Percentiles rank a stretch among this genome's conserved stretches.
Evolutionary conservation across 1,140 invertebrate genomes (phyloP).

Genomic region (Lucilia sericata): DNA sequence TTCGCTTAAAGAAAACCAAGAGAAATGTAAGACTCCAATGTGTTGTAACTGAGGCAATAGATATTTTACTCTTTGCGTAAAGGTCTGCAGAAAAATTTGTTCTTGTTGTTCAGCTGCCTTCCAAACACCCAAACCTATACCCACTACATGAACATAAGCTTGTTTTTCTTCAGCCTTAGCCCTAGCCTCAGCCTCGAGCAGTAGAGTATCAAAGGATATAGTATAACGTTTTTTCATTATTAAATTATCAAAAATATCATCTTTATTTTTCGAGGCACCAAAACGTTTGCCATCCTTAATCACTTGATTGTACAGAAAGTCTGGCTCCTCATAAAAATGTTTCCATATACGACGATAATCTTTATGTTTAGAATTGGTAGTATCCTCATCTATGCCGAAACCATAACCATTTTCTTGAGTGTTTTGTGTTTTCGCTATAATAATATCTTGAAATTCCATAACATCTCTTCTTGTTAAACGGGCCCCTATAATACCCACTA

Average conservation of each 20-base stretch:
- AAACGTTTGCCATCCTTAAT: slow-evolving; percentile 34
- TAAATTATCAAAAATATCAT: slow-evolving; percentile 54
- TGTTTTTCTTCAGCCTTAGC: slow-evolving; percentile 45
- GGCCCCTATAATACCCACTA: slow-evolving; percentile 68
- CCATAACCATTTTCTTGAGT: slow-evolving; percentile 68
- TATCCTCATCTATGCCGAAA: neutral
- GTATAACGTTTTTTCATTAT: slow-evolving; percentile 62
- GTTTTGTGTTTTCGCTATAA: slow-evolving; percentile 70
- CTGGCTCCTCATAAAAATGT: slow-evolving; percentile 48
- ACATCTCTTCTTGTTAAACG: slow-evolving; percentile 68
- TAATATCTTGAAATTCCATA: slow-evolving; percentile 73
- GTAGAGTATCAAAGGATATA: slow-evolving; percentile 58
- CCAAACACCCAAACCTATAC: slow-evolving; percentile 63
- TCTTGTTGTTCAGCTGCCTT: slow-evolving; percentile 50
- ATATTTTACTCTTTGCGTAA: slow-evolving; percentile 56
- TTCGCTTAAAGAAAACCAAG: slow-evolving; percentile 56
- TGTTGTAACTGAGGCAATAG: slow-evolving; percentile 52
- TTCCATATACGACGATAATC: slow-evolving; percentile 50
- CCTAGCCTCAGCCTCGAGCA: slow-evolving; percentile 56
- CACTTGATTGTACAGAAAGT: slow-evolving; percentile 42
- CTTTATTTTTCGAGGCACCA: slow-evolving; percentile 32
- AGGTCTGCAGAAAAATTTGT: slow-evolving; percentile 58
- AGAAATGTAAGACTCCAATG: slow-evolving; percentile 63
- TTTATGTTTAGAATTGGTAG: neutral
- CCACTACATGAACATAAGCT: slow-evolving; percentile 61